These are phyloP conservation scores for Platanista minor DNA, from an alignment of 2,113 vertebrate species.

Conservation along the genomic window DNA sequence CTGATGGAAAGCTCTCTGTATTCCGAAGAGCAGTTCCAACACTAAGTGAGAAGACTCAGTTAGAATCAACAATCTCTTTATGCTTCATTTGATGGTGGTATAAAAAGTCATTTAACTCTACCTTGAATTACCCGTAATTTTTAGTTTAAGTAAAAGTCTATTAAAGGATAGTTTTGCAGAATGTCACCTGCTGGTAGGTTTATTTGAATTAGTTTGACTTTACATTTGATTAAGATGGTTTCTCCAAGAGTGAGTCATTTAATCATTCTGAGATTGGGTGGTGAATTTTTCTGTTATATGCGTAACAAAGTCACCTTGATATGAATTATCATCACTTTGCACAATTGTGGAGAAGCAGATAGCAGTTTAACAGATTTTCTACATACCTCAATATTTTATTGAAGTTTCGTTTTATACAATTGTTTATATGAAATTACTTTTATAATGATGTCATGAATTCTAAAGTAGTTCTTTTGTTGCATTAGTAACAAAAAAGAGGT, in stretches of 20 bases:
- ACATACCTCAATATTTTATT: not conserved
- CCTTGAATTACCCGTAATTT: not conserved
- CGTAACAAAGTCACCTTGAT: not conserved
- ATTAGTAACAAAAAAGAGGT: not conserved
- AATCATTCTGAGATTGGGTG: slow-evolving; percentile 7
- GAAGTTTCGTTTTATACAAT: not conserved
- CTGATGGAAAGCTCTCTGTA: not conserved
- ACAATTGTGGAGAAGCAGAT: not conserved
- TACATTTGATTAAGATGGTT: not conserved
- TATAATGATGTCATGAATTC: not conserved
- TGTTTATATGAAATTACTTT: not conserved
- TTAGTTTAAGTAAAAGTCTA: slow-evolving; percentile 35
- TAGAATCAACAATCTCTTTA: not conserved
- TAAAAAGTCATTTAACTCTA: not conserved
- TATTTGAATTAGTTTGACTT: slow-evolving; percentile 32
- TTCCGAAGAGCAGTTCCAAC: not conserved
- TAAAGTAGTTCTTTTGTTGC: not conserved
- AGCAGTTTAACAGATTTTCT: not conserved
- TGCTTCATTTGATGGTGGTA: not conserved
- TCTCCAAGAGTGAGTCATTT: not conserved
- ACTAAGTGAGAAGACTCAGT: not conserved
- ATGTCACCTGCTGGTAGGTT: not conserved
- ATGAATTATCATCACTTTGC: not conserved
- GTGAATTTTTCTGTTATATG: slow-evolving; percentile 6
- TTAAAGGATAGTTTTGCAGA: slow-evolving; percentile 20